Evolutionary conservation across 2,797 vertebrate species (phyloP).

Genomic region (Scolopax bukidnonensis): DNA sequence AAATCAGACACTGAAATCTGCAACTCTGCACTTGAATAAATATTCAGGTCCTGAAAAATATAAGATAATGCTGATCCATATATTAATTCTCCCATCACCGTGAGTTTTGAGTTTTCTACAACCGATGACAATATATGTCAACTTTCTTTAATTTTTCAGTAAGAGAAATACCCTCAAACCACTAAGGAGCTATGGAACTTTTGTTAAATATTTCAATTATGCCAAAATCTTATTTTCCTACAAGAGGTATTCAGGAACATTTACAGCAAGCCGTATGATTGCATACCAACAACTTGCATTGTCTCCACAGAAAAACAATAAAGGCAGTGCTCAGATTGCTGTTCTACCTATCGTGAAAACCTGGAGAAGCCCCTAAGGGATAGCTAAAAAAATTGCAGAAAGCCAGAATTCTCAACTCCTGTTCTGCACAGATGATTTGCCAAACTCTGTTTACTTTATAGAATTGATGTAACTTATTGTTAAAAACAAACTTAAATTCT

Average conservation of each 20-base stretch:
- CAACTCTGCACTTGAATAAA: conserved; percentile 18
- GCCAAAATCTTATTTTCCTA: neutral
- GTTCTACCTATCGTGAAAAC: neutral
- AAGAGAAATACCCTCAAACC: neutral
- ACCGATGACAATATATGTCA: neutral
- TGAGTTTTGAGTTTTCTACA: neutral
- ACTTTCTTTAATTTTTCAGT: neutral
- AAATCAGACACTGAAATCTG: conserved; percentile 2
- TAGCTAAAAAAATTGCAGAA: neutral
- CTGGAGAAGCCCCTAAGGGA: neutral
- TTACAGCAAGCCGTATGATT: neutral
- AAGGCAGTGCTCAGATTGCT: neutral
- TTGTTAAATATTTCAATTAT: neutral
- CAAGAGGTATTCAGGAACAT: neutral
- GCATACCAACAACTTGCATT: neutral
- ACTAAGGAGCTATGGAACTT: neutral
- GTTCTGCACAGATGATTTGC: neutral
- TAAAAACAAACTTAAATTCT: neutral
- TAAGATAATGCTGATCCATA: neutral
- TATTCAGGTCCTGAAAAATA: neutral
- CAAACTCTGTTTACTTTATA: neutral
- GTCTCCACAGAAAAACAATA: neutral
- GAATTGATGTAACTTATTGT: neutral
- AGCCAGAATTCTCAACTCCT: neutral
- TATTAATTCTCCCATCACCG: neutral